These are phyloP conservation scores for Cygnus olor DNA, from an alignment of 2,797 vertebrate genomes.

Conservation along the genomic window DNA sequence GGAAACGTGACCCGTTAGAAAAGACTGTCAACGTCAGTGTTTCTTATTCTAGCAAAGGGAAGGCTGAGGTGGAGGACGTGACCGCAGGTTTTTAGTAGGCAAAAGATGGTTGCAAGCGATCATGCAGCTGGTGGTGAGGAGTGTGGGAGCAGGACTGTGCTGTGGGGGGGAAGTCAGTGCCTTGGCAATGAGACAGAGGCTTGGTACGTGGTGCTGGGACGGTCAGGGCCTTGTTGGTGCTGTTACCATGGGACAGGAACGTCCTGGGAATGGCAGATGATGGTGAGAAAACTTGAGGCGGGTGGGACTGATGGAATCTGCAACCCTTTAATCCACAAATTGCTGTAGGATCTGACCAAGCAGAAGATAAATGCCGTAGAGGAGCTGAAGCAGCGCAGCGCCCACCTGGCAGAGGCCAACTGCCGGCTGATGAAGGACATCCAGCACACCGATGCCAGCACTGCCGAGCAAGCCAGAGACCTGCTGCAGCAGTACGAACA, in stretches of 20 bases:
- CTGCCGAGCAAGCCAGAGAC: constrained; percentile 26
- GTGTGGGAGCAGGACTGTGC: not conserved
- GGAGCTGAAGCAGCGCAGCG: constrained; percentile 53
- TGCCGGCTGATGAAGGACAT: constrained; percentile 42
- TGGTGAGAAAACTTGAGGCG: not conserved
- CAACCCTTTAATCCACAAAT: not conserved
- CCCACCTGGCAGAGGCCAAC: constrained; percentile 50
- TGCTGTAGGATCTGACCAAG: constrained; percentile 50
- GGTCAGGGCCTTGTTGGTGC: not conserved
- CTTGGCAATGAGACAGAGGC: too few species aligned
- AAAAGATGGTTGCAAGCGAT: not conserved
- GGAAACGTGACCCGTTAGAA: not conserved
- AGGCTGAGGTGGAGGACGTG: not conserved
- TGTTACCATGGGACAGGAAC: not conserved
- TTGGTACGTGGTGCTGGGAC: too few species aligned
- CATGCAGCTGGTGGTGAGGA: not conserved
- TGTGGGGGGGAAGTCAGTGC: not conserved
- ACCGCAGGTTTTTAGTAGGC: not conserved
- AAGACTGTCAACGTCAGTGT: not conserved
- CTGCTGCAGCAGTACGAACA: constrained; percentile 65
- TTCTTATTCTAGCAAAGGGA: not conserved
- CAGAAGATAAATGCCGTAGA: constrained; percentile 37
- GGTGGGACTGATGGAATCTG: not conserved
- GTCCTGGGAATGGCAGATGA: fast-evolving
- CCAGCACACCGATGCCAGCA: constrained; percentile 41